These are phyloP conservation scores for Chanos chanos DNA, from an alignment of 2,797 vertebrate genomes.

Conservation along the genomic window DNA sequence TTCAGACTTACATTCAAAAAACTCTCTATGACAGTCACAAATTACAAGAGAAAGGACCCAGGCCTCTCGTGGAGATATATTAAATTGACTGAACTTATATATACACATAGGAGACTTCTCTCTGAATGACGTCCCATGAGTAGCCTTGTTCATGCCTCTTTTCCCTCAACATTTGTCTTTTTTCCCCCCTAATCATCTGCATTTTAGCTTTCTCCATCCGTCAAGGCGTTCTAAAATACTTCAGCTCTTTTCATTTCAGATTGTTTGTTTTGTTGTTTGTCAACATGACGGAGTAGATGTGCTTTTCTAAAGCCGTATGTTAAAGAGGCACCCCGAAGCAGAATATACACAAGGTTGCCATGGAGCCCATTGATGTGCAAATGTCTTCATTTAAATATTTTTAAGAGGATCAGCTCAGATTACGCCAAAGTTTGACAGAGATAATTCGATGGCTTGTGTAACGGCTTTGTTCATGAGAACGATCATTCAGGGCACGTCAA, in stretches of 20 bases:
- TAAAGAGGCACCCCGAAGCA: constrained; percentile 76
- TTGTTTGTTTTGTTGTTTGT: constrained; percentile 83
- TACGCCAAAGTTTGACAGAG: constrained; percentile 85
- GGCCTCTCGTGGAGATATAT: constrained; percentile 36
- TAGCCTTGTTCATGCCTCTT: constrained; percentile 21
- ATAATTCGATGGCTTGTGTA: constrained; percentile 83
- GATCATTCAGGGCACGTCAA: constrained; percentile 79
- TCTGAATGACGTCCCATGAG: constrained; percentile 14
- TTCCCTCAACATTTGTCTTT: constrained; percentile 7
- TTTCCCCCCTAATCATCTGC: constrained; percentile 24
- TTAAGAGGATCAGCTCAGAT: constrained; percentile 85
- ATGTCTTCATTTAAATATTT: constrained; percentile 83
- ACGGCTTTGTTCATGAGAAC: constrained; percentile 75
- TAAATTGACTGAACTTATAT: constrained; percentile 29
- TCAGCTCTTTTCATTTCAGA: constrained; percentile 71
- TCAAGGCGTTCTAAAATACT: constrained; percentile 64
- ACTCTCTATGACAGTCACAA: constrained; percentile 29
- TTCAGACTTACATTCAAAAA: constrained; percentile 28
- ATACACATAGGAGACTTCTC: constrained; percentile 26
- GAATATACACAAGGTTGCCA: constrained; percentile 79
- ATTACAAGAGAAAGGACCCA: constrained; percentile 24
- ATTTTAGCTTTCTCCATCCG: constrained; percentile 66
- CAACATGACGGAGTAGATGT: constrained; percentile 79
- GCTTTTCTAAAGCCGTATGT: constrained; percentile 76
- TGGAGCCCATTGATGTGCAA: constrained; percentile 80